Conservation (phyloP, 2,888 invertebrate species). For the Conus canariensis region DNA sequence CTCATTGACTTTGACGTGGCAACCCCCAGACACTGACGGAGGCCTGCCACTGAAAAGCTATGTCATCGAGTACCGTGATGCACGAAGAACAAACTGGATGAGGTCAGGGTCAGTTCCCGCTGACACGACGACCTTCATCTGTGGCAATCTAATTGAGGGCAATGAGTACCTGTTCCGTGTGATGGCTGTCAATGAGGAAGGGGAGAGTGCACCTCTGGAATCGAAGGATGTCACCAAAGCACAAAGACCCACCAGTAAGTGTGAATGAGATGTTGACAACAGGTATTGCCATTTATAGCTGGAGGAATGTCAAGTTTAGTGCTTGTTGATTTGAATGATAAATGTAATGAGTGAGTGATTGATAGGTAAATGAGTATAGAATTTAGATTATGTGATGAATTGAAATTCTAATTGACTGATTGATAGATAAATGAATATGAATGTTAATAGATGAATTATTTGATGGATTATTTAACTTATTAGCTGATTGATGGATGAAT, state of each 20-base stretch:
- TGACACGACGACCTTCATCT: slow-evolving; percentile 53
- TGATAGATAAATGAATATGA: too few relatives aligned
- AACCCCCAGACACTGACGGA: slow-evolving; percentile 71
- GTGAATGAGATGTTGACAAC: too few relatives aligned
- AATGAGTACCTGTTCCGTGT: slow-evolving; percentile 94
- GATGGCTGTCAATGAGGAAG: slow-evolving; percentile 92
- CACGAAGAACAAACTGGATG: slow-evolving; percentile 87
- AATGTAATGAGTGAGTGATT: too few relatives aligned
- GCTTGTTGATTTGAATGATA: too few relatives aligned
- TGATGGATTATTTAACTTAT: too few relatives aligned
- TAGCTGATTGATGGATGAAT: too few relatives aligned
- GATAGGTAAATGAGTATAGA: too few relatives aligned
- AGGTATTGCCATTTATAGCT: not conserved
- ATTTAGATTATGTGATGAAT: too few relatives aligned
- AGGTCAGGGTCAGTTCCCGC: slow-evolving; percentile 82
- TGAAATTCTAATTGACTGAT: too few relatives aligned
- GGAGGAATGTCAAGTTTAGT: too few relatives aligned
- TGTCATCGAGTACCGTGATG: slow-evolving; percentile 83
- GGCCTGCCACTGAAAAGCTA: slow-evolving; percentile 71
- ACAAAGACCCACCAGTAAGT: slow-evolving; percentile 63
- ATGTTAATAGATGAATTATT: too few relatives aligned
- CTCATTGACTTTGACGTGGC: slow-evolving; percentile 86
- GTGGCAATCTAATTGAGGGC: slow-evolving; percentile 80
- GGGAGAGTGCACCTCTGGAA: slow-evolving; percentile 92
- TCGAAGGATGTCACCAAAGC: slow-evolving; percentile 63